These are phyloP conservation scores for Helostoma temminkii DNA, from an alignment of 2,797 vertebrate genomes.

Conservation along the genomic window DNA sequence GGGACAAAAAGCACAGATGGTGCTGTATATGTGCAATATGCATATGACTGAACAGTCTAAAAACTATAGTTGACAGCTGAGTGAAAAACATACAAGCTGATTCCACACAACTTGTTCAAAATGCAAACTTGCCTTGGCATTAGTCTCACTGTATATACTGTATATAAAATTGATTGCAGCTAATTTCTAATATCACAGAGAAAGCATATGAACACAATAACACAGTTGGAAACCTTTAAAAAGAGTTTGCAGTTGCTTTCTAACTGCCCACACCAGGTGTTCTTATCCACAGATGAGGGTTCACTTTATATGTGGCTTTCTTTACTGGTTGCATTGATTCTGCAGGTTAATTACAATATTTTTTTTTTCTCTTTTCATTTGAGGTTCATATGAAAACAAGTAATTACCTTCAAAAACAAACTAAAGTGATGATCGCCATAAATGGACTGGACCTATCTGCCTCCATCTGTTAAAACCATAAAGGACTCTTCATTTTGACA, in stretches of 20 bases:
- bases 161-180: slow-evolving; percentile 39
- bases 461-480: slow-evolving; percentile 73
- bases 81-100: slow-evolving; percentile 69
- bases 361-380: slow-evolving; percentile 41
- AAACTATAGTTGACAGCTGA: slow-evolving; percentile 76
- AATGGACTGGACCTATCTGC: slow-evolving; percentile 74
- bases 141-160: slow-evolving; percentile 22
- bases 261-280: slow-evolving; percentile 72
- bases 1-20: slow-evolving; percentile 83
- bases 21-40: slow-evolving; percentile 80
- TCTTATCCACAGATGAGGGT: slow-evolving; percentile 57
- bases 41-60: slow-evolving; percentile 81
- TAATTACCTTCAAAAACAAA: slow-evolving; percentile 78
- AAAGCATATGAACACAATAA: slow-evolving; percentile 51
- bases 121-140: slow-evolving; percentile 25
- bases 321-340: slow-evolving; percentile 63
- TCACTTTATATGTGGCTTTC: slow-evolving; percentile 52
- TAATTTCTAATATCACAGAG: slow-evolving; percentile 38
- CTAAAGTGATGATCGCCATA: slow-evolving; percentile 66
- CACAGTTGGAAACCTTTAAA: slow-evolving; percentile 50
- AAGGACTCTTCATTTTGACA: slow-evolving; percentile 84
- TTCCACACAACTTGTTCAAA: slow-evolving; percentile 63
- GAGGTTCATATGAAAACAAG: slow-evolving; percentile 74
- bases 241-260: slow-evolving; percentile 58
- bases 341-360: slow-evolving; percentile 70